Evolutionary conservation across 1,140 invertebrate species (phyloP), one percentile per base, ranked within the genome.

Genomic region (Drosophila novamexicana): DNA sequence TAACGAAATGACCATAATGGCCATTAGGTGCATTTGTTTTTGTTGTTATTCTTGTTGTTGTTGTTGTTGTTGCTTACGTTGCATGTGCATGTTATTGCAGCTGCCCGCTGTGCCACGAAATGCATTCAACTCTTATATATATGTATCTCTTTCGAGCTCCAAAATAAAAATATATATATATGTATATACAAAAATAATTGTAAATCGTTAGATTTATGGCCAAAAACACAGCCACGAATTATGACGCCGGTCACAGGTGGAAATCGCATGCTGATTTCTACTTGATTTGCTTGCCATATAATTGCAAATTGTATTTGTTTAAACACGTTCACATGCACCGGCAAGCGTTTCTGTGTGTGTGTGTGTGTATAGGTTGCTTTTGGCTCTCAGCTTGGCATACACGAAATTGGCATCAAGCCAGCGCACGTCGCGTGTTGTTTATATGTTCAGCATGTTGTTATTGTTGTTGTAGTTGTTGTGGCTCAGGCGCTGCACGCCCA

Each of bases 251-350:
- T 85, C 83, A 86, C 83, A 86, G 83, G 83, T 86, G 83, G 83
- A 86, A 86, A 89, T 86, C 84, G 84, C 83, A 86, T 86, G 83
- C 83, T 86, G 83, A 86, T 86, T 86, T 86, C 72, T 77, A 83
- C 83, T 86, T 86, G 83, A 86, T 86, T 86, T 88, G 84, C 76
- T 86, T 88, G 84, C 83, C 79, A 83, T 86, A 86, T 86, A 86
- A 86, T 86, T 86, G 83, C 83, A 86, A 86, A 86, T 86, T 86
- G 84, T 86, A 86, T 86, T 86, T 86, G 83, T 86, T 86, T 86
- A 86, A 89, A 86, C 84, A 89, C 84, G 84, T 88, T 66, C 68
- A 64, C 72, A 75, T 47, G 73, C 52, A 66, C 56, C 36, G 5
- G 16, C 47, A 7, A 49, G 44, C 32, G 47, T 62, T 1, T 66